Conservation (phyloP, 2,113 vertebrate species). For the human (Homo sapiens) region GRCh38 chr2:21557001-21557500, state of each 20-base stretch:
- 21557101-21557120: conserved; percentile 73
- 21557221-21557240: conserved; percentile 73
- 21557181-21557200: conserved; percentile 73
- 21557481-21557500: conserved; percentile 54
- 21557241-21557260: conserved; percentile 73
- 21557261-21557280: conserved; percentile 58
- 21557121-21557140: conserved; percentile 75
- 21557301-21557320: conserved; percentile 33
- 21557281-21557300: conserved; percentile 55
- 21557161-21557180: conserved; percentile 78
- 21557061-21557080: conserved; percentile 73
- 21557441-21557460: conserved; percentile 49
- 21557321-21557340: conserved; percentile 45
- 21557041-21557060: conserved; percentile 71
- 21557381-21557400: conserved; percentile 45
- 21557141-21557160: conserved; percentile 76
- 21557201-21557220: conserved; percentile 74
- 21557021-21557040: conserved; percentile 67
- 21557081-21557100: conserved; percentile 76
- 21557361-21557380: neutral
- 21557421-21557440: conserved; percentile 58
- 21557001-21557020: conserved; percentile 27
- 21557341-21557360: conserved; percentile 43
- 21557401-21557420: conserved; percentile 57
- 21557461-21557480: conserved; percentile 48